Conservation (phyloP, 2,888 invertebrate species). For the Pheosia gnoma region DNA sequence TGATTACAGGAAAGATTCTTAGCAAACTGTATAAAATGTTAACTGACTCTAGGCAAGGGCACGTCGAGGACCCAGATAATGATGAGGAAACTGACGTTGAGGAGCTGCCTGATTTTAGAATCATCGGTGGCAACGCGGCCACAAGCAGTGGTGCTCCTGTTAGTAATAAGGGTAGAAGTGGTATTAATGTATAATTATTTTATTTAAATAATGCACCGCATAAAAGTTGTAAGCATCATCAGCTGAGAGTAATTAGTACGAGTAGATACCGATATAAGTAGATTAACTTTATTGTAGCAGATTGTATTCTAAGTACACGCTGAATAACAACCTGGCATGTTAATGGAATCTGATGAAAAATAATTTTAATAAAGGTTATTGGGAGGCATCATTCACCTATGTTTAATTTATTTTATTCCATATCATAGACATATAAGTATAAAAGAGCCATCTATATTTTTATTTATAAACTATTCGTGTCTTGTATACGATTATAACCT, state of each 20-base stretch:
- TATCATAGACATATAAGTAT: too few species aligned
- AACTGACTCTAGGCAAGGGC: background rate
- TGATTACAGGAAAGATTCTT: background rate
- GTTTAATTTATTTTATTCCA: conserved; percentile 9
- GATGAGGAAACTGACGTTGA: conserved; percentile 12
- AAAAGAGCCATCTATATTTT: conserved; percentile 11
- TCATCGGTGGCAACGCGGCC: conserved; percentile 69
- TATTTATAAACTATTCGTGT: background rate
- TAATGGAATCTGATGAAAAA: conserved; percentile 16
- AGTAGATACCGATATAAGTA: background rate
- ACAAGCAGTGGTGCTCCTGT: conserved; percentile 68
- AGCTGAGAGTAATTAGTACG: background rate
- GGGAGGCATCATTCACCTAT: conserved; percentile 25
- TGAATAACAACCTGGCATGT: conserved; percentile 32
- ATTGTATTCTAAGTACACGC: too few species aligned
- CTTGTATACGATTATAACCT: background rate
- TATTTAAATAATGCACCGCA: too few species aligned
- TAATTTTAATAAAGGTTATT: conserved; percentile 34
- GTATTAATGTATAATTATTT: conserved; percentile 9
- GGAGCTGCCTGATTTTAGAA: conserved; percentile 52
- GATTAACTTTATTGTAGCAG: background rate
- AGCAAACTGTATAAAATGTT: background rate
- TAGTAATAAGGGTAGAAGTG: conserved; percentile 61
- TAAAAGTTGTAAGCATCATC: background rate
- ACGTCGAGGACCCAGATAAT: background rate